phyloP scores from a whole-genome alignment of 2,797 vertebrate species.

The Siniperca obscura region DNA sequence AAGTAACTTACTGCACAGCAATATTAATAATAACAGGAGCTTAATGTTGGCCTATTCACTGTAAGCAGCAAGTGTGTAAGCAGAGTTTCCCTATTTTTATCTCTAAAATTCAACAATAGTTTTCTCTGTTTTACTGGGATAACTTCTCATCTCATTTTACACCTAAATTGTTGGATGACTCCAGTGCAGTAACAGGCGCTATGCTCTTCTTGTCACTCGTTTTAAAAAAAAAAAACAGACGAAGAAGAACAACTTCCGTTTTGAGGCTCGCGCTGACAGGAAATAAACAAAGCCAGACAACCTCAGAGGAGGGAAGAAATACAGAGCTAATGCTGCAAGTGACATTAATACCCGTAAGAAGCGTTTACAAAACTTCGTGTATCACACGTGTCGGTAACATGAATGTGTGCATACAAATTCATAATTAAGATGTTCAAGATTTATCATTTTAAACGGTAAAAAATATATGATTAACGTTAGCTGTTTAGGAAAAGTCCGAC shows the following conservation, averaged over 20 bases:
- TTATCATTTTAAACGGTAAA: not conserved
- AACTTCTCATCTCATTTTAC: too few relatives aligned
- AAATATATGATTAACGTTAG: too few relatives aligned
- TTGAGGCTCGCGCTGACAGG: constrained; percentile 17
- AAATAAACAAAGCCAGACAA: constrained; percentile 73
- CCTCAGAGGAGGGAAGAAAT: constrained; percentile 63
- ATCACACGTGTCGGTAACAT: not conserved
- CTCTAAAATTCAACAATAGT: not conserved
- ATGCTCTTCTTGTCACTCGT: not conserved
- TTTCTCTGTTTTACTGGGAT: not conserved
- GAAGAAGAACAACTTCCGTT: constrained; percentile 59
- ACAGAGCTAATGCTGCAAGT: not conserved
- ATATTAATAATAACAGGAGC: not conserved
- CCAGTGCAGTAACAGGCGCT: not conserved
- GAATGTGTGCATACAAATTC: not conserved
- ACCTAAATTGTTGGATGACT: not conserved
- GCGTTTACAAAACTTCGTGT: not conserved
- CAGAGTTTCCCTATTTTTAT: not conserved
- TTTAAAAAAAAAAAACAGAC: not conserved
- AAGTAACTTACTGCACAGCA: not conserved
- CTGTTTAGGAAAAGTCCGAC: not conserved
- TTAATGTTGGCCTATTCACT: not conserved
- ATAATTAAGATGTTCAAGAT: not conserved
- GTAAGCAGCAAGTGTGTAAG: not conserved
- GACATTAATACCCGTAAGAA: constrained; percentile 23